Evolutionary conservation across 2,888 invertebrate species (phyloP).

Genomic region (Tridacna gigas): DNA sequence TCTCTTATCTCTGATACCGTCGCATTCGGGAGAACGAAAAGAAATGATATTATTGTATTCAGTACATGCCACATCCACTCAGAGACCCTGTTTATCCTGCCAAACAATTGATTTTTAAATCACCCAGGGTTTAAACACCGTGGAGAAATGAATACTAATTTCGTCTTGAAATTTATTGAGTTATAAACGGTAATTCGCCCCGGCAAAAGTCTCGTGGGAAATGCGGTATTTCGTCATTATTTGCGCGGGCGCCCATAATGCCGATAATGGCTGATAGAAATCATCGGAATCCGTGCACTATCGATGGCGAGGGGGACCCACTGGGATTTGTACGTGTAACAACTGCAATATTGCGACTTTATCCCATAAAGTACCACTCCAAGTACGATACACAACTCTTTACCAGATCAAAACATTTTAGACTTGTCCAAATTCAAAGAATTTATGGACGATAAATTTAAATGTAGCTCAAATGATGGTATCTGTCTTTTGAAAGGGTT

Average conservation of each 20-base stretch:
- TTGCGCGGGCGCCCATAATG: background rate
- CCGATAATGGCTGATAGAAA: background rate
- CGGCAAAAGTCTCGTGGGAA: background rate
- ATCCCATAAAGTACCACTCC: background rate
- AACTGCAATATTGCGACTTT: background rate
- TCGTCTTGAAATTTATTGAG: slow-evolving; percentile 14
- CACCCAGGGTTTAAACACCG: background rate
- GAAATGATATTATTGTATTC: no score
- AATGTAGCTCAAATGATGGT: no score
- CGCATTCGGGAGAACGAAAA: no score
- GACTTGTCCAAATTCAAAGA: no score
- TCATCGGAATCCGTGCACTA: slow-evolving; percentile 7
- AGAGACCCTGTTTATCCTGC: no score
- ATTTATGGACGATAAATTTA: no score
- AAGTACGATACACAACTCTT: no score
- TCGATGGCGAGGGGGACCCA: background rate
- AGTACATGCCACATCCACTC: no score
- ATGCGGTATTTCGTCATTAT: slow-evolving; percentile 12
- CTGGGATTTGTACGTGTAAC: background rate
- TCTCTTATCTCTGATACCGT: no score
- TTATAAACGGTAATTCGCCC: slow-evolving; percentile 13
- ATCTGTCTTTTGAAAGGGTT: no score
- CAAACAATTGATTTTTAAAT: background rate
- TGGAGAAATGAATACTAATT: slow-evolving; percentile 10
- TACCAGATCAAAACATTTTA: no score